phyloP scores from a whole-genome alignment of 2,888 invertebrate genomes.

The Acanthacorydalis orientalis region DNA sequence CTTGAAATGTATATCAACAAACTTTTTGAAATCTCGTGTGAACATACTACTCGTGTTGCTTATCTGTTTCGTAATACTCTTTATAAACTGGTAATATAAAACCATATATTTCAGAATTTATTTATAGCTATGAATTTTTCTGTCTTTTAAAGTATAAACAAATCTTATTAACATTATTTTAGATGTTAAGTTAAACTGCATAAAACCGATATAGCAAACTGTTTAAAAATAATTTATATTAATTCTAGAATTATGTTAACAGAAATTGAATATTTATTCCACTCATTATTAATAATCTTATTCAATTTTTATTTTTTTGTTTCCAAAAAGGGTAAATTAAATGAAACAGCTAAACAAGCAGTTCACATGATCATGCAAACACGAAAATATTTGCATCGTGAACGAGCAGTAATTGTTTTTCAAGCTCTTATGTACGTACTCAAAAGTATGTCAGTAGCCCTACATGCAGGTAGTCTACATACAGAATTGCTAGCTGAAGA shows the following conservation, averaged over 20 bases:
- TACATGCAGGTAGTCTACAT: conserved; percentile 14
- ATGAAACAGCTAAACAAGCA: conserved; percentile 31
- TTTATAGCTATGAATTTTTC: no score
- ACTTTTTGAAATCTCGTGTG: conserved; percentile 41
- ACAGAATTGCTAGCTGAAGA: conserved; percentile 10
- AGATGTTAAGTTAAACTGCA: no score
- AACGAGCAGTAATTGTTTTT: conserved; percentile 44
- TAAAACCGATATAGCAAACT: no score
- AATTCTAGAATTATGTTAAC: no score
- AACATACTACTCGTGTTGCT: conserved; percentile 41
- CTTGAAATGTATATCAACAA: conserved; percentile 42
- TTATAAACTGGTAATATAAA: no score
- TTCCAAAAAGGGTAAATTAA: conserved; percentile 27
- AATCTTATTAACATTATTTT: no score
- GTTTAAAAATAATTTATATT: no score
- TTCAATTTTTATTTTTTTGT: no score
- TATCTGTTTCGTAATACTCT: conserved; percentile 36
- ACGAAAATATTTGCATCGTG: conserved; percentile 37
- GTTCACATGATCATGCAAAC: conserved; percentile 38
- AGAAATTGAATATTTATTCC: no score
- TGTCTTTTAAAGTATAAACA: no score
- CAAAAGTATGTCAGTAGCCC: conserved; percentile 29
- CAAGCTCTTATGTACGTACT: conserved; percentile 43
- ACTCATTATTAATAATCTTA: conserved; percentile 19
- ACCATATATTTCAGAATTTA: conserved; percentile 2